Base-by-base conservation (phyloP, 2,888 invertebrate genomes). In the Cephus pulcher region DNA sequence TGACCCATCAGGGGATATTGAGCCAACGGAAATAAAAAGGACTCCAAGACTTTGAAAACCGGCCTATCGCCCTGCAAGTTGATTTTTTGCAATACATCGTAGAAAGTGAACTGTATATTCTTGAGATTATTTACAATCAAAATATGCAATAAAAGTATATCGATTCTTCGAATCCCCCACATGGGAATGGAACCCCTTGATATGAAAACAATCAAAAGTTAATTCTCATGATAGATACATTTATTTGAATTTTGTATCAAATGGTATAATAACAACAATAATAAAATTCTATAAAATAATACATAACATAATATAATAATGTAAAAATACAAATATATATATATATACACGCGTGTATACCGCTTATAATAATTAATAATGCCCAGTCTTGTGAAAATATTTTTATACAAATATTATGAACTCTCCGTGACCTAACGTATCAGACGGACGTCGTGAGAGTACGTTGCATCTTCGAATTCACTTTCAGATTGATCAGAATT, bases 221-320 rank as follows among this genome's bases (percentile, higher is more conserved):
- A 15, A 56, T 56, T 23, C 56, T 35, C n/a, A n/a, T 11, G 35
- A 34, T 23, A 35, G 15, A 33, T 37, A 70, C 23, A 69, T 34
- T 33, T 11, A 35, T 70, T 75, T 68, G 33, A n/a, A 69, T 75
- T 75, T 70, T 12, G 33, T 70, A 37, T 11, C 15, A 69, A 37
- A 12, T 35, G 23, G 71, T 11, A 75, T 11, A 69, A 69, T 75
- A 75, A 35, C 35, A 76, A 76, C 33, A 76, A 33, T 75, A 76
- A 76, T 75, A 76, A 76, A 76, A 70, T 2, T 76, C 33, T 76
- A 70, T 76, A 69, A 76, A 76, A 76, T 35, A 70, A 68, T 70
- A 76, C 23, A 56, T 23, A 56, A 56, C 56, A 56, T 56, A 56
- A 56, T 56, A 37, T 56, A 56, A 56, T 56, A 37, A 23, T 23